Evolutionary conservation across 53 echinoderm and acorn worm genomes (phyloP).

Genomic region (Luidia sarsii): DNA sequence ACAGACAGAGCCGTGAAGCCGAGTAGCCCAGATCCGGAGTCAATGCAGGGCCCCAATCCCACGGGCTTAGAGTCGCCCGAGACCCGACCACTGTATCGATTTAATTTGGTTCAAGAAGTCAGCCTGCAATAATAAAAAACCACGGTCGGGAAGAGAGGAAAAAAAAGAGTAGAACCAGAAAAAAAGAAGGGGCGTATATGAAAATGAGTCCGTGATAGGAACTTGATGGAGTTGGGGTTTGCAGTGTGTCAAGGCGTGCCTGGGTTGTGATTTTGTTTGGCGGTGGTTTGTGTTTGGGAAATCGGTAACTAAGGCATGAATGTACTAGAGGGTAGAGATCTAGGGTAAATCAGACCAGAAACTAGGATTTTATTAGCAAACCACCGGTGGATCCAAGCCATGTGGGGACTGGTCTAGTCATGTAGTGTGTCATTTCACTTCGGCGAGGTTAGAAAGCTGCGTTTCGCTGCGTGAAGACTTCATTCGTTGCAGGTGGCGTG

Average conservation of each 20-base stretch:
- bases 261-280: neutral
- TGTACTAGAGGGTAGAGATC: too few species aligned
- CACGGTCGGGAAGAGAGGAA: neutral
- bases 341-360: too few species aligned
- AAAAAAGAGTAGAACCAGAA: too few species aligned
- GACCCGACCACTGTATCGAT: constrained; percentile 45
- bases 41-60: constrained; percentile 12
- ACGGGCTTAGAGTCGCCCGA: constrained; percentile 7
- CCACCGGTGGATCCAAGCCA: too few species aligned
- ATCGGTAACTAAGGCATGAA: too few species aligned
- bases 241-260: constrained; percentile 15
- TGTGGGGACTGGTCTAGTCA: too few species aligned
- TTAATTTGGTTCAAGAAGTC: constrained; percentile 53
- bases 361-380: too few species aligned
- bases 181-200: neutral
- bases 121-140: constrained; percentile 24
- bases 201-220: constrained; percentile 15
- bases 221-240: constrained; percentile 28
- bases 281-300: too few species aligned
- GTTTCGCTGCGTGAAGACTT: too few species aligned
- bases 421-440: too few species aligned
- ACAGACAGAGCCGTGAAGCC: neutral
- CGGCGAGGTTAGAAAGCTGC: too few species aligned
- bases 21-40: neutral
- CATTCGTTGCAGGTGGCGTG: too few species aligned